Evolutionary conservation across 2,888 invertebrate species (phyloP).

Genomic region (Caenorhabditis sp.): DNA sequence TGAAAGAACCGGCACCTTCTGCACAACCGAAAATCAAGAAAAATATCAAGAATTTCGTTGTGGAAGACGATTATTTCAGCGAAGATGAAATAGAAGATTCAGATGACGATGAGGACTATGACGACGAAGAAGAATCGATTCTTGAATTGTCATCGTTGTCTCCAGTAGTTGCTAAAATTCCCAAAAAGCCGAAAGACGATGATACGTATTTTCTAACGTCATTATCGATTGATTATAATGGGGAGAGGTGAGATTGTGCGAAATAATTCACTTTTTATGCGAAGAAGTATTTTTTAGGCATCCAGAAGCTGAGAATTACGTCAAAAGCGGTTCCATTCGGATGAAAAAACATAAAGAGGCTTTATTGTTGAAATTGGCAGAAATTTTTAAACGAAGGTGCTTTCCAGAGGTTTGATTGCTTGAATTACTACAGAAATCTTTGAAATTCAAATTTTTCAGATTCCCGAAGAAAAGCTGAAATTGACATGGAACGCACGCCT

Average conservation of each 20-base stretch:
- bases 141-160: slow-evolving; percentile 1
- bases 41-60: slow-evolving; percentile 16
- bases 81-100: slow-evolving; percentile 3
- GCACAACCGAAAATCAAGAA: slow-evolving; percentile 10
- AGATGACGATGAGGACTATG: neutral
- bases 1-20: slow-evolving; percentile 1
- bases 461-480: slow-evolving; percentile 78
- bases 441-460: slow-evolving; percentile 62
- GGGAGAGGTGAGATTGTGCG: slow-evolving; percentile 11
- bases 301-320: slow-evolving; percentile 14
- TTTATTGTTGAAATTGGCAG: slow-evolving; percentile 21
- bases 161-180: slow-evolving; percentile 8
- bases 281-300: slow-evolving; percentile 22
- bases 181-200: slow-evolving; percentile 17
- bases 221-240: slow-evolving; percentile 26
- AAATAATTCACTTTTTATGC: neutral
- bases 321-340: slow-evolving; percentile 21
- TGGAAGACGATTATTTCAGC: slow-evolving; percentile 23
- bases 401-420: slow-evolving; percentile 22
- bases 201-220: slow-evolving; percentile 48
- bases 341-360: slow-evolving; percentile 24
- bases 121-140: slow-evolving; percentile 9
- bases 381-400: slow-evolving; percentile 29
- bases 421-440: no score
- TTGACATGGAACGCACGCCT: slow-evolving; percentile 85